Evolutionary conservation across 2,113 vertebrate species (phyloP).

Genomic region (Donacobius atricapilla): DNA sequence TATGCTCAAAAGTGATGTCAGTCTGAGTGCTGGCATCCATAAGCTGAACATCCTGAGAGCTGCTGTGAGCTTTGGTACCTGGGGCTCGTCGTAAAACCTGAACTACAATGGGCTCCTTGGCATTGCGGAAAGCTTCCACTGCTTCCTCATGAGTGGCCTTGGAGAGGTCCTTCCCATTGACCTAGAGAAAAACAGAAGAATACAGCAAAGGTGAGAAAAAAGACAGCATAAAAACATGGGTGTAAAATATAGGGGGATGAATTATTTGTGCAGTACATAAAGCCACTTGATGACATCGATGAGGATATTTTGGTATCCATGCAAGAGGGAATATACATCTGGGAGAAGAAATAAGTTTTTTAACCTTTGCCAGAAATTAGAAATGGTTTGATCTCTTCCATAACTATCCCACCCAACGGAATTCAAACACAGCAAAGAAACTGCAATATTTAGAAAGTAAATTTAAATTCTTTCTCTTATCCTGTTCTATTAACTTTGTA

Average conservation of each 20-base stretch:
- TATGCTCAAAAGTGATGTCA: slow-evolving; percentile 96
- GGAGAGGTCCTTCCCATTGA: slow-evolving; percentile 93
- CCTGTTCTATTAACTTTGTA: not conserved
- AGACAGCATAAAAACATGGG: not conserved
- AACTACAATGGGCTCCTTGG: slow-evolving; percentile 94
- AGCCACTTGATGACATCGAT: not conserved
- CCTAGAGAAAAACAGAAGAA: slow-evolving; percentile 69
- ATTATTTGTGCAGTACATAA: not conserved
- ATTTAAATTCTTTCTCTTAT: not conserved
- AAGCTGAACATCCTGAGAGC: slow-evolving; percentile 82
- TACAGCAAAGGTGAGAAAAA: not conserved
- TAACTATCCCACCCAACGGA: not conserved
- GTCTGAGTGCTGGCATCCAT: slow-evolving; percentile 94
- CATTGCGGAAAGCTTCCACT: slow-evolving; percentile 87
- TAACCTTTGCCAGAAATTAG: not conserved
- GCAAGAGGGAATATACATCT: not conserved
- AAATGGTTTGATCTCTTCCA: not conserved
- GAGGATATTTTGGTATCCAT: not conserved
- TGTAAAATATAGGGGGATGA: not conserved
- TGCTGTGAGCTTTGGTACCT: slow-evolving; percentile 72
- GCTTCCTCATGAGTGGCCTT: slow-evolving; percentile 93
- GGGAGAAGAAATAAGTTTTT: not conserved
- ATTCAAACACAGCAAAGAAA: not conserved
- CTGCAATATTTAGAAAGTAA: not conserved
- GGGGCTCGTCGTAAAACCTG: slow-evolving; percentile 92